phyloP scores from a whole-genome alignment of 1,140 invertebrate genomes.

The Steinernema feltiae region DNA sequence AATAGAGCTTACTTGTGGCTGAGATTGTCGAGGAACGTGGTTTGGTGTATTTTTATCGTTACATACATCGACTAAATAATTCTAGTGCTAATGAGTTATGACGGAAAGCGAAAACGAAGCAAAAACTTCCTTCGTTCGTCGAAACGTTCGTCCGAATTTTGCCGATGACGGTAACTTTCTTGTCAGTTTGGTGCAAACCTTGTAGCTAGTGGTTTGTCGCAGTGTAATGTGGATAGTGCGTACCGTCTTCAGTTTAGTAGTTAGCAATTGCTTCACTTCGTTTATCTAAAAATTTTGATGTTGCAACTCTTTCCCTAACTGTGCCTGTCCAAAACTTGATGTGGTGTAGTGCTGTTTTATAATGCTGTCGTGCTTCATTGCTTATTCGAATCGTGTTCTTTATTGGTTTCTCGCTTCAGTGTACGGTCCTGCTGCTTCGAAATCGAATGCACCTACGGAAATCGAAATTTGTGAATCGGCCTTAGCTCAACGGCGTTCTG shows the following conservation, averaged over 20 bases:
- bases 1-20: no score
- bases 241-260: no score
- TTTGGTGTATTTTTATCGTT: neutral
- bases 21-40: neutral
- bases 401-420: neutral
- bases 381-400: neutral
- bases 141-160: conserved; percentile 26
- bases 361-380: neutral
- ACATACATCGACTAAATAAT: neutral
- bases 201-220: neutral
- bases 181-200: conserved; percentile 1
- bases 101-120: neutral
- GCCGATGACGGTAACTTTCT: conserved; percentile 26
- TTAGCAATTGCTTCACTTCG: no score
- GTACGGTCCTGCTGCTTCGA: conserved; percentile 12
- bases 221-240: no score
- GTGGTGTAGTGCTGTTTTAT: neutral
- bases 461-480: conserved; percentile 45
- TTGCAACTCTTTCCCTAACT: no score
- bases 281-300: no score
- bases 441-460: neutral
- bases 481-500: conserved; percentile 52
- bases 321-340: no score
- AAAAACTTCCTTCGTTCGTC: conserved; percentile 3
- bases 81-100: neutral